Evolutionary conservation across 1,140 invertebrate genomes (phyloP), one percentile per base, ranked within the genome.

Genomic region (Rhagoletis pomonella): DNA sequence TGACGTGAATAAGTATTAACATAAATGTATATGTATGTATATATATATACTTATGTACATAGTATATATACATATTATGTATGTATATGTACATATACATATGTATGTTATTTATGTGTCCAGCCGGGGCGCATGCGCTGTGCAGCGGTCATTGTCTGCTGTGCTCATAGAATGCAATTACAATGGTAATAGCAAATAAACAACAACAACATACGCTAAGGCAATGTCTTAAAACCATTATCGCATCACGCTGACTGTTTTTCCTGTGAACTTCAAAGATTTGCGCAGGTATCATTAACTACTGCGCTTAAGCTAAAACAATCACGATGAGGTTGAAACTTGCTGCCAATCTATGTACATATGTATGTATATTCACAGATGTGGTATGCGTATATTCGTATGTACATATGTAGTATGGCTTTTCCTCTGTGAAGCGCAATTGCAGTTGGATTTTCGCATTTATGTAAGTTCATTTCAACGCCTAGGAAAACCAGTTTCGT

Each of bases 251-350:
- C 50, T 55, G 6, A n/a, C 19, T 50, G 5, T 19, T 81, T 81
- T 81, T 55, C 73, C 17, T 55, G 73, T 81, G 73, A 81, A 81
- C 44, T 55, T 81, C 73, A 81, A 81, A 81, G 73, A 81, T 81
- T 55, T 55, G 44, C 50, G 39, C 67, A 73, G 67, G 42, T 73
- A 73, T 17, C 12, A 4, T 10, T 47, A 29, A 73, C 14, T 73
- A 39, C 67, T 47, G 60, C 17, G 60, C 60, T 62, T 12, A 10
- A n/a, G 17, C 60, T 17, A 62, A 17, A 62, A n/a, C 64, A 67
- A 67, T 67, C n/a, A 67, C 9, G 7, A 67, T 67, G 4, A 29
- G 29, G 29, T 5, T 47, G 44, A 44, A 73, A 29, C 29, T 1
- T 42, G 42, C 3, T 29, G 44, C 17, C 67, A 44, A 14, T 73